Evolutionary conservation across 2,113 vertebrate species (phyloP).

Genomic region (Pontoporia blainvillei): DNA sequence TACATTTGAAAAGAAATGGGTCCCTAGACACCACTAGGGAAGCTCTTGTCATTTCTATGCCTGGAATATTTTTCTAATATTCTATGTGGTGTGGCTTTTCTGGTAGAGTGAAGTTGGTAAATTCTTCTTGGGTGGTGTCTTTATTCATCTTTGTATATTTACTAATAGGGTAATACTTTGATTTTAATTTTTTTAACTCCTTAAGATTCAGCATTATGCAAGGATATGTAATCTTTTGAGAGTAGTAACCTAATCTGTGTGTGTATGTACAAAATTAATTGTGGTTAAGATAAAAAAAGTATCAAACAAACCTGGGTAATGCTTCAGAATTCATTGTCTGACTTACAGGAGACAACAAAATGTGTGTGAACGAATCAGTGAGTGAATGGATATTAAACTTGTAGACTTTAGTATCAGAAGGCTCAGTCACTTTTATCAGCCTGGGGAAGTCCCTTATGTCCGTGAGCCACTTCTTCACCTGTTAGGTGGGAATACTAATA

Average conservation of each 20-base stretch:
- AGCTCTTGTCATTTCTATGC: not conserved
- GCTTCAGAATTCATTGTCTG: not conserved
- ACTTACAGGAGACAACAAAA: not conserved
- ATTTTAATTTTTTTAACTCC: not conserved
- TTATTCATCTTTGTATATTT: not conserved
- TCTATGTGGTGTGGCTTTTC: not conserved
- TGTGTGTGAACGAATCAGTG: not conserved
- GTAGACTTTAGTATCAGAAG: not conserved
- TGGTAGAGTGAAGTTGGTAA: not conserved
- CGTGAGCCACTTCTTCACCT: not conserved
- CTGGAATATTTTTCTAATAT: not conserved
- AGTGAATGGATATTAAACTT: not conserved
- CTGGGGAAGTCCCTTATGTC: not conserved
- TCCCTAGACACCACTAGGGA: not conserved
- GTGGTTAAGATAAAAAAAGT: not conserved
- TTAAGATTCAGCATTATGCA: not conserved
- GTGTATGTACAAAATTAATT: not conserved
- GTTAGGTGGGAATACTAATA: not conserved
- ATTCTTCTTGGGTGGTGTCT: not conserved
- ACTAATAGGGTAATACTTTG: not conserved
- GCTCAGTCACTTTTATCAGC: not conserved
- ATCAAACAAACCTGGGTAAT: not conserved
- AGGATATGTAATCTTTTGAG: not conserved
- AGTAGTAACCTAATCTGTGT: not conserved
- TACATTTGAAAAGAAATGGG: constrained; percentile 24